Conservation (phyloP, 1,140 invertebrate species). For the Scaptomyza montana region DNA sequence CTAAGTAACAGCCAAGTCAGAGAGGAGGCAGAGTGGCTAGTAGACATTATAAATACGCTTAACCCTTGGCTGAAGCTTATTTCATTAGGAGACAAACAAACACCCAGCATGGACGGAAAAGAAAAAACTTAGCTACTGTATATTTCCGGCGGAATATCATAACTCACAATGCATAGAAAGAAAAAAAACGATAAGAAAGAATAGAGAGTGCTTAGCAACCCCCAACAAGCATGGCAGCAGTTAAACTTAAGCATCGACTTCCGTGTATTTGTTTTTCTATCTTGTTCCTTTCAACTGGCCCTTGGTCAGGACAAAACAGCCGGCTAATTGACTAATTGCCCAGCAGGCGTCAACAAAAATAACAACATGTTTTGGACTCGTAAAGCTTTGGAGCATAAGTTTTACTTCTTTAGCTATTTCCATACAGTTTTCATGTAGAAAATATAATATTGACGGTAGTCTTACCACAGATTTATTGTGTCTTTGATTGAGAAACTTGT, state of each 20-base stretch:
- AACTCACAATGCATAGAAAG: constrained; percentile 60
- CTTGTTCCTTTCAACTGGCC: constrained; percentile 2
- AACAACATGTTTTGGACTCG: not conserved
- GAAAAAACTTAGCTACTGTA: constrained; percentile 58
- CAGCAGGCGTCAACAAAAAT: constrained; percentile 35
- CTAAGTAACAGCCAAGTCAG: constrained; percentile 5
- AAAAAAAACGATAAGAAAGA: constrained; percentile 2
- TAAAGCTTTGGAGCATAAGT: too few relatives aligned
- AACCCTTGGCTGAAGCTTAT: constrained; percentile 79
- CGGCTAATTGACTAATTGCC: constrained; percentile 80
- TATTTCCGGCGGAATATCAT: constrained; percentile 83
- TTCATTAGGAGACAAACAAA: constrained; percentile 78
- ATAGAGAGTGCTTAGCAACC: constrained; percentile 12
- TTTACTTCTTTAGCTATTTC: not conserved
- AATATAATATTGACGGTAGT: too few relatives aligned
- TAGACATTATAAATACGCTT: constrained; percentile 78
- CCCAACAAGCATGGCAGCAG: constrained; percentile 15
- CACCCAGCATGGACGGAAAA: constrained; percentile 43
- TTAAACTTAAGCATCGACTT: constrained; percentile 38
- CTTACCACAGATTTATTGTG: too few relatives aligned
- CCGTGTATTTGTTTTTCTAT: constrained; percentile 29
- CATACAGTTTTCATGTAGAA: too few relatives aligned
- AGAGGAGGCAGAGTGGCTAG: not conserved
- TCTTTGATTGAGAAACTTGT: too few relatives aligned
- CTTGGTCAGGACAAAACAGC: constrained; percentile 44